These are phyloP conservation scores for Carassius gibelio DNA, from an alignment of 2,113 vertebrate species.

Conservation along the genomic window DNA sequence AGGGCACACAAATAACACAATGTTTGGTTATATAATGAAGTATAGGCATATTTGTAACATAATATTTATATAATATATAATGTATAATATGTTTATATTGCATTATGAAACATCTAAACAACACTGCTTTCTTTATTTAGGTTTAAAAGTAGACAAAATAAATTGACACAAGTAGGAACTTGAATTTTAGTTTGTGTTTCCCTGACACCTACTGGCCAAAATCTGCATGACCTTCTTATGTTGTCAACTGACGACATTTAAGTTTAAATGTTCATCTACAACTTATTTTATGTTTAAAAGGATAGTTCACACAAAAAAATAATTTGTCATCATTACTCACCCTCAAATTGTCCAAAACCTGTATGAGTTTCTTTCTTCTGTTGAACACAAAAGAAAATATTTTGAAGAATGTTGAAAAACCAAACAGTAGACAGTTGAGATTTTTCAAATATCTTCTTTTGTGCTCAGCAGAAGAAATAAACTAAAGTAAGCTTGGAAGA, in stretches of 20 bases:
- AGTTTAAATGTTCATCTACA: neutral
- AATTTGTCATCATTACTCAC: neutral
- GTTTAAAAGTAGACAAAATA: neutral
- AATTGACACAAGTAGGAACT: neutral
- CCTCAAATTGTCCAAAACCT: neutral
- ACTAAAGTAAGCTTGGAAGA: too few species aligned
- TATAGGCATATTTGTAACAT: neutral
- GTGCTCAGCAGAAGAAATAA: too few species aligned
- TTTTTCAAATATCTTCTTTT: too few species aligned
- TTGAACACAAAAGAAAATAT: too few species aligned
- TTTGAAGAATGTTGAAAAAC: too few species aligned
- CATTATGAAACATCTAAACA: neutral
- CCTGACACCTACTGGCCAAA: slow-evolving; percentile 18
- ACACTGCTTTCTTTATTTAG: too few species aligned
- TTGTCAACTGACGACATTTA: neutral
- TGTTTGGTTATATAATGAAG: neutral
- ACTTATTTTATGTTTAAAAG: neutral
- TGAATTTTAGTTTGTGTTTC: neutral
- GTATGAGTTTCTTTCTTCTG: too few species aligned
- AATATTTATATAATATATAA: neutral
- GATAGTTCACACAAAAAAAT: too few species aligned
- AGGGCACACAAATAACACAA: neutral
- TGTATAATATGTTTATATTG: neutral
- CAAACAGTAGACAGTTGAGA: too few species aligned
- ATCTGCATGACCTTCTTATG: neutral